Percentiles rank a stretch among this genome's conserved stretches.
Conservation (phyloP, 2,113 vertebrate genomes). For the Xiphias gladius region DNA sequence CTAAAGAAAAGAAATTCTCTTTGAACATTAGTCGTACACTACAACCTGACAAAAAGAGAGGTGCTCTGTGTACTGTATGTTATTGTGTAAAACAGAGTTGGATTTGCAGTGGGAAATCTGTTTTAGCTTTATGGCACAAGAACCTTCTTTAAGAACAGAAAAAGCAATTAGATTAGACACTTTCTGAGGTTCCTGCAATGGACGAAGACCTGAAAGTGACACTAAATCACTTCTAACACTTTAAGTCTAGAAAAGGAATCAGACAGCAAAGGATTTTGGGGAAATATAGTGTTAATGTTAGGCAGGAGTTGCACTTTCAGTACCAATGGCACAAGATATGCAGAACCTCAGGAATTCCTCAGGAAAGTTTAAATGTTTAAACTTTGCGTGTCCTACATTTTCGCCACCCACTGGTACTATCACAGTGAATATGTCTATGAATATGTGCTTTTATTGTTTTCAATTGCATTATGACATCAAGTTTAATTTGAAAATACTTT, state of each 20-base stretch:
- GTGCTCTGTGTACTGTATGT: neutral
- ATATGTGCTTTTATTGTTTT: neutral
- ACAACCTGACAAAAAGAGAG: neutral
- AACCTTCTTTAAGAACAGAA: neutral
- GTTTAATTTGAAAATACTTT: neutral
- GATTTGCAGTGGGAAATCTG: too few species aligned
- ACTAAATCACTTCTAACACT: neutral
- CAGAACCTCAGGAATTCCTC: too few species aligned
- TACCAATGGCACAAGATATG: too few species aligned
- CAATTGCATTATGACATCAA: neutral
- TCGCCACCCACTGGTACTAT: neutral
- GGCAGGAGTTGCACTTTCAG: neutral
- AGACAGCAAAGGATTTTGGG: neutral
- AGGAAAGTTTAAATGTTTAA: neutral
- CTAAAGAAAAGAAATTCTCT: constrained; percentile 24
- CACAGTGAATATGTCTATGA: neutral
- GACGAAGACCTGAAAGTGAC: neutral
- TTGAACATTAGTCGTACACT: constrained; percentile 23
- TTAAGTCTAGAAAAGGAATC: neutral
- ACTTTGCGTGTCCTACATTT: neutral
- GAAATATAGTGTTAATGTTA: neutral
- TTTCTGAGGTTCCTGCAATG: neutral
- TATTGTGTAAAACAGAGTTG: too few species aligned
- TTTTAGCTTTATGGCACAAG: neutral
- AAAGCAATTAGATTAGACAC: too few species aligned